These are phyloP conservation scores for Sepioteuthis lessoniana DNA, from an alignment of 2,888 invertebrate species.

Conservation along the genomic window DNA sequence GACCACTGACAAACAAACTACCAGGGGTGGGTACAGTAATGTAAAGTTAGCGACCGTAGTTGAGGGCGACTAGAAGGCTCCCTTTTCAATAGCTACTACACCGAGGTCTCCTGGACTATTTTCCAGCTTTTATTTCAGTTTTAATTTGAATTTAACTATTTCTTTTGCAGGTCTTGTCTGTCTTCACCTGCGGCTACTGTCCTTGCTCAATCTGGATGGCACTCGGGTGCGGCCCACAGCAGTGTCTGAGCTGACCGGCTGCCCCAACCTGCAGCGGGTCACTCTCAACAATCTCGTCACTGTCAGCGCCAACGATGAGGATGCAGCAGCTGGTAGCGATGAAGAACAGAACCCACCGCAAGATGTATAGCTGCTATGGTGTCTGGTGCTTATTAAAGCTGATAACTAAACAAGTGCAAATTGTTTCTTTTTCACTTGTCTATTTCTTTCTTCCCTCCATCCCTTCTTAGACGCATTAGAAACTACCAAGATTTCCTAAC, in stretches of 20 bases:
- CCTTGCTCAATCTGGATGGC: slow-evolving; percentile 68
- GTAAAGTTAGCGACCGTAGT: too few relatives aligned
- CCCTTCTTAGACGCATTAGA: not conserved
- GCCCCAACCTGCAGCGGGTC: slow-evolving; percentile 49
- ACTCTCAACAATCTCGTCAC: slow-evolving; percentile 48
- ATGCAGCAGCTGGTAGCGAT: slow-evolving; percentile 40
- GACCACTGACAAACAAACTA: too few relatives aligned
- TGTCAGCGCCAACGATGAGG: slow-evolving; percentile 44
- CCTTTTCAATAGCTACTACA: too few relatives aligned
- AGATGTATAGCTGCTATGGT: not conserved
- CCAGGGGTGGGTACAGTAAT: too few relatives aligned
- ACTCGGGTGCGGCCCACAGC: slow-evolving; percentile 62
- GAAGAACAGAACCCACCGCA: slow-evolving; percentile 24
- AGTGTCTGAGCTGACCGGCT: slow-evolving; percentile 52
- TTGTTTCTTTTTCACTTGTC: not conserved
- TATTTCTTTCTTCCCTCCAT: not conserved
- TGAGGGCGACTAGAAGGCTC: too few relatives aligned
- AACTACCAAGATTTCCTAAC: not conserved
- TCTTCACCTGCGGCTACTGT: slow-evolving; percentile 62
- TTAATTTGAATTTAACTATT: too few relatives aligned
- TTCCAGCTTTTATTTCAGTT: too few relatives aligned
- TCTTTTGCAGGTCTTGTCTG: slow-evolving; percentile 59
- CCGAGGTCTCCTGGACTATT: too few relatives aligned
- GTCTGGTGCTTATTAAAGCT: not conserved
- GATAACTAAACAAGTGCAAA: not conserved